These are phyloP conservation scores for Latrodectus hesperus DNA, from an alignment of 2,888 invertebrate genomes.

Conservation along the genomic window DNA sequence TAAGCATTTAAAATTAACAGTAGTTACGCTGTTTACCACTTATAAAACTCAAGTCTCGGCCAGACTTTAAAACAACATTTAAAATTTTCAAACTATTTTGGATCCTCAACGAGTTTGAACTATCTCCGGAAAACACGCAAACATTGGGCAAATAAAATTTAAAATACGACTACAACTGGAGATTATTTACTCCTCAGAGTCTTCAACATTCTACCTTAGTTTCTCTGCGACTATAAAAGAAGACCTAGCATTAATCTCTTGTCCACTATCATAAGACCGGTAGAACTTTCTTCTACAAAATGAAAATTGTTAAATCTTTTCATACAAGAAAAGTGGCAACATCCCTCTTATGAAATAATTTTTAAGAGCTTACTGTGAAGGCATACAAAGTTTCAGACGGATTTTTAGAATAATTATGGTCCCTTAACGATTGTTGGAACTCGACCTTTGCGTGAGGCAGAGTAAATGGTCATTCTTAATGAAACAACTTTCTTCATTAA, in stretches of 20 bases:
- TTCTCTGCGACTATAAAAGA: not conserved
- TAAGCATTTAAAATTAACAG: too few species aligned
- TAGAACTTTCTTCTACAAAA: not conserved
- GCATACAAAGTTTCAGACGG: not conserved
- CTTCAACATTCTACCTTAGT: not conserved
- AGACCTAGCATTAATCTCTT: not conserved
- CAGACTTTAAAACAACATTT: not conserved
- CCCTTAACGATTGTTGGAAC: not conserved
- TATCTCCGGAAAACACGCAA: slow-evolving; percentile 36
- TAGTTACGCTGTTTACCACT: too few species aligned
- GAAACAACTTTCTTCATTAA: slow-evolving; percentile 3
- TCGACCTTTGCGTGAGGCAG: not conserved
- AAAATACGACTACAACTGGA: slow-evolving; percentile 19
- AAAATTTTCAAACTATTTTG: not conserved
- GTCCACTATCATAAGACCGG: not conserved
- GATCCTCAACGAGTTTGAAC: not conserved
- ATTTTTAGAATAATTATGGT: not conserved
- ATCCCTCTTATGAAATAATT: not conserved
- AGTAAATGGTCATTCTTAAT: slow-evolving; percentile 3
- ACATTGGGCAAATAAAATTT: slow-evolving; percentile 14
- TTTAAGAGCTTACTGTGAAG: not conserved
- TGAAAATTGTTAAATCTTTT: slow-evolving; percentile 2
- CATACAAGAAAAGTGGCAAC: not conserved
- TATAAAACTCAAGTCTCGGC: too few species aligned
- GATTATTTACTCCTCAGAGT: not conserved